phyloP scores from a whole-genome alignment of 1,140 invertebrate species.

The Onthophagus taurus region DNA sequence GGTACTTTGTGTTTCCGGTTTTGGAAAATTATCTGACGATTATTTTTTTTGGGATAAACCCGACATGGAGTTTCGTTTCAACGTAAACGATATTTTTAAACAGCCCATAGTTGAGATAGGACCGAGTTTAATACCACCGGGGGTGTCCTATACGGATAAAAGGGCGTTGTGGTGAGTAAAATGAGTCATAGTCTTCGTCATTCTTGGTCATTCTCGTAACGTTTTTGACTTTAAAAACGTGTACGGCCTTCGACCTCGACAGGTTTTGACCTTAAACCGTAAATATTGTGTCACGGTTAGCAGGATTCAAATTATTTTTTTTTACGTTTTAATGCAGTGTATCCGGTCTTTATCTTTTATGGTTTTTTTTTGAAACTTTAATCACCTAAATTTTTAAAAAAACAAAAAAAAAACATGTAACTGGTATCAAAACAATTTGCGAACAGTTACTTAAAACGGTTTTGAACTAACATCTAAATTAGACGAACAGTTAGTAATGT shows the following conservation, averaged over 20 bases:
- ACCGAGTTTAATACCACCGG: constrained; percentile 48
- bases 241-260: neutral
- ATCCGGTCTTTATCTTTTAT: neutral
- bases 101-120: constrained; percentile 49
- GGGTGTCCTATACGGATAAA: constrained; percentile 48
- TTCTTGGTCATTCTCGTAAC: neutral
- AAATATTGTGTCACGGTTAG: constrained; percentile 14
- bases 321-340: neutral
- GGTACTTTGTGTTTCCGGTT: too few relatives aligned
- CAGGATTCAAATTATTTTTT: constrained; percentile 1
- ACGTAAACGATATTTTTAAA: constrained; percentile 48
- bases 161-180: constrained; percentile 44
- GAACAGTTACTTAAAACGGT: too few relatives aligned
- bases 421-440: too few relatives aligned
- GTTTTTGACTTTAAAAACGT: neutral
- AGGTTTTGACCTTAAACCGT: neutral
- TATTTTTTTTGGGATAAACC: too few relatives aligned
- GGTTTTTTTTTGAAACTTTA: too few relatives aligned
- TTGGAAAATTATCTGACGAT: too few relatives aligned
- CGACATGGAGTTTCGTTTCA: constrained; percentile 52
- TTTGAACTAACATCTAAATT: too few relatives aligned
- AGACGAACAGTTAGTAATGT: too few relatives aligned
- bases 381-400: too few relatives aligned
- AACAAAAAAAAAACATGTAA: too few relatives aligned
- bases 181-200: neutral